Base-by-base conservation (phyloP, 2,797 vertebrate genomes). In the Coranthus polyacanthus region DNA sequence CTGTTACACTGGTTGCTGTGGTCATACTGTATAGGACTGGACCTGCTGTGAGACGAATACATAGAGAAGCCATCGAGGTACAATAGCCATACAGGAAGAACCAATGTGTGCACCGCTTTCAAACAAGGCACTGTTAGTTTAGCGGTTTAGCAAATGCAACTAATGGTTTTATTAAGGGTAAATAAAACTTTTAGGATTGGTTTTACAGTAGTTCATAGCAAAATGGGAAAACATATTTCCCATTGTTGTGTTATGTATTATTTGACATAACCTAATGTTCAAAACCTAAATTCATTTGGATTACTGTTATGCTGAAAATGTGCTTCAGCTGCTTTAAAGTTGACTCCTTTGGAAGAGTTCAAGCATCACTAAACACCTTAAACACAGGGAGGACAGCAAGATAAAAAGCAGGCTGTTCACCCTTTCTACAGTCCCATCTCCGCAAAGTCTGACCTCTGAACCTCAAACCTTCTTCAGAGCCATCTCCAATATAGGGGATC, bases 391-490 rank as follows among this genome's bases (percentile, higher is more conserved):
- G 20, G 39, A 56, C 52, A 54, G 36, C 24, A 36, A 62, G 60
- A 78, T 66, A 34, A 61, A 66, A 69, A 29, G 49, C 29, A 32
- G 51, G 50, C 37, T 24, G 15, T 52, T 59, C 21, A 38, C 38
- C 50, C 18, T 34, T 37, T 32, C 38, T 12, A 37, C 45, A 41
- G 39, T 13, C n/a, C 17, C 32, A 46, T 43, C 53, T 56, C 57
- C 3, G 3, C 56, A 62, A 16, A 0, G 5, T 32, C 55, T 67
- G 66, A 82, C 76, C 74, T 18, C 38, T 50, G 54, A 71, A 38
- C 76, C 50, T 18, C 55, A 68, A 68, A 63, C 41, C 58, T 26
- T 20, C 68, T 47, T 62, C 15, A 2, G 43, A 45, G 43, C 37
- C 21, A 20, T 64, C 38, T 45, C 45, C 53, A 20, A 69, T 60